Evolutionary conservation across 2,888 invertebrate species (phyloP).

Genomic region (Polydrusus cervinus): DNA sequence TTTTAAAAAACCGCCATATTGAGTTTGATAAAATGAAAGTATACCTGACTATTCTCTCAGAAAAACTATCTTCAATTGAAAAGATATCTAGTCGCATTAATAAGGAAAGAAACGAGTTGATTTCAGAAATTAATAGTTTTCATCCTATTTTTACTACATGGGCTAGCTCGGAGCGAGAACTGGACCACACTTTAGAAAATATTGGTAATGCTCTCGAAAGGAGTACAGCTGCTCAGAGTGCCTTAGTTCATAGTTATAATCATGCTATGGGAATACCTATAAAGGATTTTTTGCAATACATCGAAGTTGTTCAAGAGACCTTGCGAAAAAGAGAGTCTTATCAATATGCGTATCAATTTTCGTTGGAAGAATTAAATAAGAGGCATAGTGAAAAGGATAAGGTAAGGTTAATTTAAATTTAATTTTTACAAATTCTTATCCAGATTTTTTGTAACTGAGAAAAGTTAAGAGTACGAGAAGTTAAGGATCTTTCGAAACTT

Average conservation of each 20-base stretch:
- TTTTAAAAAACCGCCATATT: slow-evolving; percentile 75
- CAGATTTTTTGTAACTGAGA: too few relatives aligned
- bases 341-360: slow-evolving; percentile 78
- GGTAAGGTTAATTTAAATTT: slow-evolving; percentile 66
- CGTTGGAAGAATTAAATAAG: slow-evolving; percentile 77
- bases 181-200: slow-evolving; percentile 70
- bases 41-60: slow-evolving; percentile 76
- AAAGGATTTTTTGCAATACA: slow-evolving; percentile 78
- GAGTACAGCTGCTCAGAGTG: slow-evolving; percentile 72
- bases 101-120: slow-evolving; percentile 77
- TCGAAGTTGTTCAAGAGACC: slow-evolving; percentile 80
- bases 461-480: too few relatives aligned
- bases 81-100: slow-evolving; percentile 78
- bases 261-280: slow-evolving; percentile 71
- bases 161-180: slow-evolving; percentile 76
- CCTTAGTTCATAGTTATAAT: slow-evolving; percentile 69
- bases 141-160: slow-evolving; percentile 78
- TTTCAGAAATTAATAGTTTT: slow-evolving; percentile 75
- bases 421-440: too few relatives aligned
- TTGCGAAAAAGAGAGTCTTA: slow-evolving; percentile 77
- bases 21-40: slow-evolving; percentile 79
- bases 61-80: slow-evolving; percentile 78
- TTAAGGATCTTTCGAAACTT: too few relatives aligned
- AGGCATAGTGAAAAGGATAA: slow-evolving; percentile 77
- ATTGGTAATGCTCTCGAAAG: slow-evolving; percentile 72